phyloP scores from a whole-genome alignment of 2,888 invertebrate species.

The Orthonychiurus folsomi region DNA sequence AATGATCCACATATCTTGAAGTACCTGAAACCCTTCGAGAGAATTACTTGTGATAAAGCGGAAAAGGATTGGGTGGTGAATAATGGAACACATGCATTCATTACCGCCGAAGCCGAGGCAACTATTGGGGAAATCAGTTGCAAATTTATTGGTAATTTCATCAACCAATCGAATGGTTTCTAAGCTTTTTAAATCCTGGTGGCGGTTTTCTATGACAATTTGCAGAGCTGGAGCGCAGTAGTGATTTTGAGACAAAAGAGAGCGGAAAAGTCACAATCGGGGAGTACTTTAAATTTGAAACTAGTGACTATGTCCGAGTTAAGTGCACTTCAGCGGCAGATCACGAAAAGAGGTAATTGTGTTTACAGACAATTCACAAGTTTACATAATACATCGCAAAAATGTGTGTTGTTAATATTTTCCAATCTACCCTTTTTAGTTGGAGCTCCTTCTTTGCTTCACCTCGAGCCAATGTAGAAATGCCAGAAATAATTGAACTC shows the following conservation, averaged over 20 bases:
- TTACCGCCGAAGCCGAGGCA: slow-evolving; percentile 48
- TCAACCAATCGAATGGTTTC: neutral
- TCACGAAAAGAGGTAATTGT: too few relatives aligned
- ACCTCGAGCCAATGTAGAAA: slow-evolving; percentile 48
- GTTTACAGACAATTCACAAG: too few relatives aligned
- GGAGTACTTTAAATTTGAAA: slow-evolving; percentile 52
- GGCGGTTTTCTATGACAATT: neutral
- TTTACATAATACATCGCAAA: too few relatives aligned
- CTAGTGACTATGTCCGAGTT: slow-evolving; percentile 64
- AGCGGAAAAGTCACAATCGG: slow-evolving; percentile 50
- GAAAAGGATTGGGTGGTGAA: slow-evolving; percentile 66
- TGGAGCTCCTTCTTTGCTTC: slow-evolving; percentile 63
- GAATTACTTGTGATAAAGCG: slow-evolving; percentile 54
- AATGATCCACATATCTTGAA: slow-evolving; percentile 63
- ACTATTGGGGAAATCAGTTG: slow-evolving; percentile 48
- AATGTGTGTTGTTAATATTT: too few relatives aligned
- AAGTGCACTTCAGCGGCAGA: slow-evolving; percentile 50
- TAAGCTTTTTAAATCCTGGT: slow-evolving; percentile 13
- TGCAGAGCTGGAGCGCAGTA: slow-evolving; percentile 60
- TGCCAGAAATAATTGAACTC: slow-evolving; percentile 35
- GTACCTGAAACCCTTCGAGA: slow-evolving; percentile 56
- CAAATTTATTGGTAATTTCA: slow-evolving; percentile 48
- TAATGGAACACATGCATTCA: slow-evolving; percentile 54
- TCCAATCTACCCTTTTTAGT: too few relatives aligned
- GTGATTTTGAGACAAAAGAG: slow-evolving; percentile 53